Evolutionary conservation across 2,888 invertebrate species (phyloP).

Genomic region (Phasia obesa): DNA sequence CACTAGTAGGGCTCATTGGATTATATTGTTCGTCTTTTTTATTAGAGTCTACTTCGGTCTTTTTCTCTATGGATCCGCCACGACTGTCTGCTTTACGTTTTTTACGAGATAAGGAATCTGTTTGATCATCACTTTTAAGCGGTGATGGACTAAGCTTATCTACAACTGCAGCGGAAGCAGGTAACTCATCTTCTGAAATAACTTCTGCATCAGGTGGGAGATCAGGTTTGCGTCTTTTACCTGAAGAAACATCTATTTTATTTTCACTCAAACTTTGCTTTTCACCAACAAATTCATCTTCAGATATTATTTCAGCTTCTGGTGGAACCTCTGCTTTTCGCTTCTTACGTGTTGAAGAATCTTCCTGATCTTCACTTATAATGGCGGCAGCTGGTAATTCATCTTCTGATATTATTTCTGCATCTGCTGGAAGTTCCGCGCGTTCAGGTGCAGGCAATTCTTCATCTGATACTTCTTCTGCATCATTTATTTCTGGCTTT

Average conservation of each 20-base stretch:
- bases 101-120: slow-evolving; percentile 45
- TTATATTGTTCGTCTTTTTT: slow-evolving; percentile 86
- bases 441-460: slow-evolving; percentile 89
- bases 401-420: slow-evolving; percentile 92
- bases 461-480: slow-evolving; percentile 91
- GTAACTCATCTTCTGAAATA: slow-evolving; percentile 92
- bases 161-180: slow-evolving; percentile 80
- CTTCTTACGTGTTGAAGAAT: slow-evolving; percentile 63
- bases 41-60: slow-evolving; percentile 51
- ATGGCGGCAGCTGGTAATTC: slow-evolving; percentile 86
- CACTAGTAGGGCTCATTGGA: slow-evolving; percentile 91
- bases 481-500: slow-evolving; percentile 91
- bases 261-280: slow-evolving; percentile 63
- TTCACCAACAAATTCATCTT: slow-evolving; percentile 88
- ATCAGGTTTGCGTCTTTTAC: slow-evolving; percentile 72
- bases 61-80: slow-evolving; percentile 65
- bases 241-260: background rate
- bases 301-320: slow-evolving; percentile 90
- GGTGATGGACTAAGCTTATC: slow-evolving; percentile 66
- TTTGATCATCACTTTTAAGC: slow-evolving; percentile 51
- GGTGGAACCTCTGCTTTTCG: slow-evolving; percentile 79
- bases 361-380: slow-evolving; percentile 26
- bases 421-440: slow-evolving; percentile 89
- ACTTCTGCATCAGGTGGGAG: slow-evolving; percentile 87
- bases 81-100: slow-evolving; percentile 73